Evolutionary conservation across 2,797 vertebrate genomes (phyloP).

Genomic region (Danio aesculapii): DNA sequence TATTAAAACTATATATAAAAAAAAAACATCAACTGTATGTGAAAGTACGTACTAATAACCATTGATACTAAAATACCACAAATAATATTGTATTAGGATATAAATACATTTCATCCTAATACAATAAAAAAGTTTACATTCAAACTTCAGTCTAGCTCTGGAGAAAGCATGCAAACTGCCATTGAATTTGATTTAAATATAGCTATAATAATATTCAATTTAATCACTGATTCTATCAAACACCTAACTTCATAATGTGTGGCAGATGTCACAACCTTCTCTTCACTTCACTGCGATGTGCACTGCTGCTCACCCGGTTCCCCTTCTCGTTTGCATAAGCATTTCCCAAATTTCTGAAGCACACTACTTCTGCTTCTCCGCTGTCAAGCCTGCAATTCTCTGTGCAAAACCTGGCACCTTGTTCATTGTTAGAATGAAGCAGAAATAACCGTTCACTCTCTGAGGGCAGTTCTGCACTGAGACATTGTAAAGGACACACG

Average conservation of each 20-base stretch:
- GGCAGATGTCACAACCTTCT: neutral
- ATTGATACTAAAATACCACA: no score
- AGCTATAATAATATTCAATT: neutral
- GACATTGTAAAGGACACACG: neutral
- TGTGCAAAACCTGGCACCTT: neutral
- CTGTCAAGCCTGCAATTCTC: neutral
- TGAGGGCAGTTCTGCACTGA: neutral
- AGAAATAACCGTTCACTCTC: neutral
- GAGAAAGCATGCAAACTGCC: neutral
- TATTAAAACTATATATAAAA: no score
- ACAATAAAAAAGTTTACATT: neutral
- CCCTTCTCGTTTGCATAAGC: neutral
- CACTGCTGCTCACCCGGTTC: neutral
- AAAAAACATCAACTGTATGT: no score
- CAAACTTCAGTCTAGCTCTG: neutral
- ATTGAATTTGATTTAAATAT: neutral
- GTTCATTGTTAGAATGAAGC: neutral
- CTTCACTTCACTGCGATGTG: slow-evolving; percentile 1
- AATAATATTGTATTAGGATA: no score
- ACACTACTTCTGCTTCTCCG: neutral
- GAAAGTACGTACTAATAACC: no score
- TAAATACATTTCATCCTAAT: no score
- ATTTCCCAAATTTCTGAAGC: neutral
- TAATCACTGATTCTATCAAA: neutral
- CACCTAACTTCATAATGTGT: neutral